These are phyloP conservation scores for Phenganax marumi DNA, from an alignment of 92 coral and sea anemone species.

Conservation along the genomic window DNA sequence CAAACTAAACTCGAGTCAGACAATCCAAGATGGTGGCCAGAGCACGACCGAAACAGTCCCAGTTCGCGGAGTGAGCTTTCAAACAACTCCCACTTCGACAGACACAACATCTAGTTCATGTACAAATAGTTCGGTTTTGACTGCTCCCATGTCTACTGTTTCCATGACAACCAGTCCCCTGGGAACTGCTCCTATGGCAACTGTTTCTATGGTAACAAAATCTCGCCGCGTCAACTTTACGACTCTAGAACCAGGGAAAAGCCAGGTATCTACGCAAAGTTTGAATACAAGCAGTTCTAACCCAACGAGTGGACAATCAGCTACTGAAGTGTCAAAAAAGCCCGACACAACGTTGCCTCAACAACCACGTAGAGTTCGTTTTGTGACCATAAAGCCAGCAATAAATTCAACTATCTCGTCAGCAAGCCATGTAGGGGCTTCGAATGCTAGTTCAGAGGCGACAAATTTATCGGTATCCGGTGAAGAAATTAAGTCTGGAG, in stretches of 20 bases:
- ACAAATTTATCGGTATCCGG: too few relatives aligned
- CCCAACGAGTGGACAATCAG: neutral
- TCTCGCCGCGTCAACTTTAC: neutral
- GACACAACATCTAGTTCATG: neutral
- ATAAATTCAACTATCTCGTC: too few relatives aligned
- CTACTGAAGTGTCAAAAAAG: neutral
- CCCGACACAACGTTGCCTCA: neutral
- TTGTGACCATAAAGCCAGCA: too few relatives aligned
- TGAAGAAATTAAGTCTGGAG: too few relatives aligned
- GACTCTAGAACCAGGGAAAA: neutral
- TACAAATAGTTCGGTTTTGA: too few relatives aligned
- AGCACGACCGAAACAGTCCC: neutral
- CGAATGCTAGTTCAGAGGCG: too few relatives aligned
- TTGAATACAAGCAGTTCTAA: neutral
- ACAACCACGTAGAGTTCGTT: neutral
- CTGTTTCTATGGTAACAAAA: neutral
- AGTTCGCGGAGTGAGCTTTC: neutral
- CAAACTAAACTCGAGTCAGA: neutral
- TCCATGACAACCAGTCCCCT: too few relatives aligned
- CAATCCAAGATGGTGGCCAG: neutral
- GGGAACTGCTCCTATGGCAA: neutral
- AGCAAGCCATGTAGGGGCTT: too few relatives aligned
- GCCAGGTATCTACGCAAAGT: neutral
- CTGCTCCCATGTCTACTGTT: neutral
- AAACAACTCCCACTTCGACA: neutral